phyloP scores from a whole-genome alignment of 2,888 invertebrate genomes.

The Drosophila ustulata region DNA sequence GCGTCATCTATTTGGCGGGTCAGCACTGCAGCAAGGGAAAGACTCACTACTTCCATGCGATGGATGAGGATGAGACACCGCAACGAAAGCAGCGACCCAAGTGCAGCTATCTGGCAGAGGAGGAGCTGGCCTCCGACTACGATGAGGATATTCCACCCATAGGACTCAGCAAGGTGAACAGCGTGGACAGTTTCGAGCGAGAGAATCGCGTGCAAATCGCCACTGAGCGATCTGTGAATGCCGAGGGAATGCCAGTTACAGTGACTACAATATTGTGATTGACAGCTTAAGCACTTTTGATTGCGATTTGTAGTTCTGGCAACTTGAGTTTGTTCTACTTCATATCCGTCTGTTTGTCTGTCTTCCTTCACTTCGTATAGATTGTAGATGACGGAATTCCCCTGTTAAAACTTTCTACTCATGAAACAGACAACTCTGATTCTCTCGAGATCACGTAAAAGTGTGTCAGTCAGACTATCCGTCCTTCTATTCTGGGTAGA shows the following conservation, averaged over 20 bases:
- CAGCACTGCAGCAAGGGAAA: conserved; percentile 61
- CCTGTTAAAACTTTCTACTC: neutral
- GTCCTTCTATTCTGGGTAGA: conserved; percentile 19
- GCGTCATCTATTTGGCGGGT: conserved; percentile 81
- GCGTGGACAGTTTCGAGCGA: conserved; percentile 69
- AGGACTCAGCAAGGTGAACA: conserved; percentile 78
- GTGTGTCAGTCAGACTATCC: conserved; percentile 8
- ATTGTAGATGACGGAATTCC: neutral
- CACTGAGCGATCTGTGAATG: conserved; percentile 81
- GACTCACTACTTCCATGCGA: conserved; percentile 70
- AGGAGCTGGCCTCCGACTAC: conserved; percentile 76
- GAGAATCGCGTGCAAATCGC: conserved; percentile 75
- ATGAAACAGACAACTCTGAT: conserved; percentile 8
- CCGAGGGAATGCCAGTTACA: conserved; percentile 82
- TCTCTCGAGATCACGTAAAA: neutral
- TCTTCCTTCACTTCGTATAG: neutral
- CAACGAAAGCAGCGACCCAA: conserved; percentile 37
- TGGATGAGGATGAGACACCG: conserved; percentile 47
- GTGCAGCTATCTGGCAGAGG: conserved; percentile 72
- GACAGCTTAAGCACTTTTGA: neutral
- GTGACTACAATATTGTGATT: conserved; percentile 85
- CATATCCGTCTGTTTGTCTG: neutral
- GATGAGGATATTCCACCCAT: conserved; percentile 81
- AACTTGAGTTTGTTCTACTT: neutral
- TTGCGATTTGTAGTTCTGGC: neutral